These are phyloP conservation scores for Drepanosiphum platanoidis DNA, from an alignment of 2,888 invertebrate genomes.

Conservation along the genomic window DNA sequence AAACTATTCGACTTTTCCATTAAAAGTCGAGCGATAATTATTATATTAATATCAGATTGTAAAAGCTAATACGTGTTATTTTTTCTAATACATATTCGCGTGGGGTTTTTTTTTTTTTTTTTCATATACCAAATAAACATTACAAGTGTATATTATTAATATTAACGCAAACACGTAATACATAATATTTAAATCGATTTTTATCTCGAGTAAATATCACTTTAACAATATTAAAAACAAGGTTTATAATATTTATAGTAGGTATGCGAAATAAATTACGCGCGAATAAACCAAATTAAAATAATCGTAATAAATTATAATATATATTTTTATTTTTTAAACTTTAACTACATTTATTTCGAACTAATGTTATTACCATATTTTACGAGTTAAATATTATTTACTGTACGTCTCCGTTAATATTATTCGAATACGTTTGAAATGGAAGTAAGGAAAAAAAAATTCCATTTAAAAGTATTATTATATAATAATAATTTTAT, in stretches of 20 bases:
- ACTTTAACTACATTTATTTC: not conserved
- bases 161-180: not conserved
- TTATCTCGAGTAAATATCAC: not conserved
- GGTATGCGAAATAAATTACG: no score
- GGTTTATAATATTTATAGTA: not conserved
- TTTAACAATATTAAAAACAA: not conserved
- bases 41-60: not conserved
- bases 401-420: no score
- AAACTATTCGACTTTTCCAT: slow-evolving; percentile 14
- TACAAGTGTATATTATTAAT: not conserved
- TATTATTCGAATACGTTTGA: not conserved
- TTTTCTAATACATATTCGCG: not conserved
- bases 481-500: no score
- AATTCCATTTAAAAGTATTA: not conserved
- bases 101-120: no score
- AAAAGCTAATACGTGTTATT: slow-evolving; percentile 3
- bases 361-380: not conserved
- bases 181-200: not conserved
- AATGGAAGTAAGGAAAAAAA: not conserved
- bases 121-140: not conserved
- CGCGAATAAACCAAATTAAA: no score
- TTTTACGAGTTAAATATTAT: no score
- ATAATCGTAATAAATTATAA: no score
- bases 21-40: slow-evolving; percentile 24
- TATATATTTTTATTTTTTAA: no score